Evolutionary conservation across 1,140 invertebrate genomes (phyloP), one percentile per base, ranked within the genome.

Genomic region (Drosophila pachea): DNA sequence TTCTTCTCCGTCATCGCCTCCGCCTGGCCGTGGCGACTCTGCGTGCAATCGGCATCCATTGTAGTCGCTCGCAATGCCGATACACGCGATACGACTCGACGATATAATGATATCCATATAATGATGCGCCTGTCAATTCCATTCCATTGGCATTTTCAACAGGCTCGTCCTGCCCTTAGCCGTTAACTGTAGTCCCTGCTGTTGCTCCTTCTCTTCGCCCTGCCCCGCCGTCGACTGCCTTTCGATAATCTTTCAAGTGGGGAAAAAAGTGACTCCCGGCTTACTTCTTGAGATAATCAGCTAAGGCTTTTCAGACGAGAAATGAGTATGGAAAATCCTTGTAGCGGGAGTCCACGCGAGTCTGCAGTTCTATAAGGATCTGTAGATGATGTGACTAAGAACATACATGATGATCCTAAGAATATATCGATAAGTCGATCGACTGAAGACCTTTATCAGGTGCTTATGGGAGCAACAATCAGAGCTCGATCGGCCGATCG

Each of bases 21-120:
- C 22, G 22, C 22, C 22, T 22, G 63, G 64, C 49, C 60, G 35
- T 14, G 36, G 52, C 9, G 22, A 43, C 71, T 60, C 58, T 58
- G 53, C 54, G 53, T 63, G 60, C 42, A 52, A 56, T 55, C 67
- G 53, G 63, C 61, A 52, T 38, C 55, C 48, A 67, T 63, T 63
- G 40, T 56, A 49, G 45, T 58, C 36, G 22, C 29, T 40, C 42
- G 33, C 47, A 64, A 54, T 49, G 56, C 66, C 56, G 70, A 70
- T 73, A 76, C 78, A 74, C 65, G 61, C 76, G 65, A 66, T 66
- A 52, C 61, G 62, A 69, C 53, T 87, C 82, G 76, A 75, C 74
- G 71, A 88, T 87, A 88, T 87, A 88, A 87, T 84, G 86, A 87
- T 87, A 88, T 86, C 79, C 68, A 88, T 84, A 87, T 87, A 87